A percentile compares a stretch with the other conserved stretches of the same genome.
Evolutionary conservation across 37 sponge, comb jelly and placozoan species (phyloP).

Genomic region (Ianthella basta): DNA sequence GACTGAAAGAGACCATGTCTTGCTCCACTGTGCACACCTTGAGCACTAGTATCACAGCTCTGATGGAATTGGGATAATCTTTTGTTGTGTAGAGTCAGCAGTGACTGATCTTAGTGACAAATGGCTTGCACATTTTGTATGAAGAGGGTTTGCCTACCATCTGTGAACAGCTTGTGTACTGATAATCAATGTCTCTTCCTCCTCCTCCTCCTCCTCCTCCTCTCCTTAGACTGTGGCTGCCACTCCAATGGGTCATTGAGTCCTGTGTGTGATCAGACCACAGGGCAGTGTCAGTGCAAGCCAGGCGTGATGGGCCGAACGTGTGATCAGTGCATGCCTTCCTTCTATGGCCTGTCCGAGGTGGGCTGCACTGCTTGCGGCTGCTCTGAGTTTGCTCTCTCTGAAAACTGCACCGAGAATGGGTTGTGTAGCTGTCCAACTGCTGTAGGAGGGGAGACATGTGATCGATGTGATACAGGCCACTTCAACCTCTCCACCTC

Average conservation of each 20-base stretch:
- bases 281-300: slow-evolving; percentile 70
- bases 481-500: slow-evolving; percentile 29
- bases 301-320: slow-evolving; percentile 40
- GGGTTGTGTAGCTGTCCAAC: slow-evolving; percentile 47
- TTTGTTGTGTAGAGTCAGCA: too few relatives aligned
- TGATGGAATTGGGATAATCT: too few relatives aligned
- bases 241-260: slow-evolving; percentile 7
- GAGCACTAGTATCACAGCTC: too few relatives aligned
- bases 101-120: too few relatives aligned
- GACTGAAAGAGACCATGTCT: too few relatives aligned
- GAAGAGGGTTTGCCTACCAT: too few relatives aligned
- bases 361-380: slow-evolving; percentile 65
- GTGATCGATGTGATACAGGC: slow-evolving; percentile 48
- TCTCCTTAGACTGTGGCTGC: slow-evolving; percentile 28
- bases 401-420: slow-evolving; percentile 17
- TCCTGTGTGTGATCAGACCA: slow-evolving; percentile 28
- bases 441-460: slow-evolving; percentile 26
- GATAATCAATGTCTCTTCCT: too few relatives aligned
- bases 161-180: too few relatives aligned
- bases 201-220: too few relatives aligned
- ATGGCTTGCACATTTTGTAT: too few relatives aligned
- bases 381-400: slow-evolving; percentile 54
- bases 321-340: slow-evolving; percentile 57
- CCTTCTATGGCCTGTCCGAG: slow-evolving; percentile 35
- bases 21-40: too few relatives aligned